Evolutionary conservation across 1,140 invertebrate genomes (phyloP).

Genomic region (Heterodera schachtii): DNA sequence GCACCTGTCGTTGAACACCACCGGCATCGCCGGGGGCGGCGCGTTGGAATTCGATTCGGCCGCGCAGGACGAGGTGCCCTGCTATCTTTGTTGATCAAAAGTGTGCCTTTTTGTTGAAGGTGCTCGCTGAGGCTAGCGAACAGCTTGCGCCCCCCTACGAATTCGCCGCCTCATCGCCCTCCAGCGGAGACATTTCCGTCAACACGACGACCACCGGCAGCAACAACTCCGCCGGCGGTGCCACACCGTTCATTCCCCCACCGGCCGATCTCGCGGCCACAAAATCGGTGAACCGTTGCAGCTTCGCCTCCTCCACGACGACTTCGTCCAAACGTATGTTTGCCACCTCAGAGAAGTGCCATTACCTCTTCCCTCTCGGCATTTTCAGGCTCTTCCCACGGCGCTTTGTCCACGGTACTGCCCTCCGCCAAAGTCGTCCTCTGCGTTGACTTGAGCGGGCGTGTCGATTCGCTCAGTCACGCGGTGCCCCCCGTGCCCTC

Average conservation of each 20-base stretch:
- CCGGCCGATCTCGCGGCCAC: neutral
- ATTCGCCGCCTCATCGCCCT: constrained; percentile 25
- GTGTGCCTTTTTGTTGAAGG: neutral
- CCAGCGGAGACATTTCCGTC: constrained; percentile 27
- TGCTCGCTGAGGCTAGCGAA: constrained; percentile 17
- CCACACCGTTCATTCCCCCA: neutral
- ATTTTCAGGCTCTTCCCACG: neutral
- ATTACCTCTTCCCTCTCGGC: no score
- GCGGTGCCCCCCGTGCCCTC: constrained; percentile 23
- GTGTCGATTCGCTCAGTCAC: constrained; percentile 37
- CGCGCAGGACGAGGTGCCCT: constrained; percentile 12
- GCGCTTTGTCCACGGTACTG: neutral
- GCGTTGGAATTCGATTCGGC: constrained; percentile 2
- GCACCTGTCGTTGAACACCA: constrained; percentile 48
- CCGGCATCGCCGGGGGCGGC: constrained; percentile 37
- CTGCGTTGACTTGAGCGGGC: constrained; percentile 43
- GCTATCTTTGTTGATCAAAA: neutral
- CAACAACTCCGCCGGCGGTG: constrained; percentile 3
- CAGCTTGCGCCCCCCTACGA: constrained; percentile 20
- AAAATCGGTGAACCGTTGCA: constrained; percentile 1
- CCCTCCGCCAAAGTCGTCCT: constrained; percentile 35
- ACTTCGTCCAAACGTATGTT: constrained; percentile 5
- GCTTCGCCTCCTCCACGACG: constrained; percentile 6
- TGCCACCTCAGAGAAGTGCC: no score
- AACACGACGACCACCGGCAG: constrained; percentile 27